Base-by-base conservation (phyloP, 1,140 invertebrate species). In the Latrodectus geometricus region DNA sequence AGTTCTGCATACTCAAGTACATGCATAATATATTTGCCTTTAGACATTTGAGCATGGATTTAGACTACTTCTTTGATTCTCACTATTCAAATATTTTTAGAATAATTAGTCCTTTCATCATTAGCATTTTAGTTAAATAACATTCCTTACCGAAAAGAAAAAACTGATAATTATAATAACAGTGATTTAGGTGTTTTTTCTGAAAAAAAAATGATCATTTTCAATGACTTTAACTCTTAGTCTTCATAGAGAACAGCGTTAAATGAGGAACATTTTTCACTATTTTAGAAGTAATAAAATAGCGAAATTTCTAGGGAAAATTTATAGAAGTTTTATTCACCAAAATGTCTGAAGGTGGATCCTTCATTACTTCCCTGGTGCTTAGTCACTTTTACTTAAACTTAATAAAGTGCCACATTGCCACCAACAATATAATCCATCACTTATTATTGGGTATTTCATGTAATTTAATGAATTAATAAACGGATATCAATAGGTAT, bases 1-100 rank as follows among this genome's bases (percentile, higher is more conserved):
- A 86, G 83, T 86, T 86, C 20, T 78, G 70, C 72, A 69, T 85
- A 85, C 82, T 85, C 82, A 85, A 85, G 81, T 86, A 73, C 83
- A 78, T 86, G 70, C 20, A 83, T 83, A 78, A 54, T 86, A 56
- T 86, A 81, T 72, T 86, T 86, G 83, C 83, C 83, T 86, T 56
- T 86, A 86, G 83, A 78, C 66, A 56, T 83, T 70, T 70, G 74
- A 86, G 74, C 75, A 86, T 86, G 83, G 54, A 74, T 20, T 61
- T 86, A 86, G 83, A 78, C 66, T 77, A 86, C 21, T 86, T 77
- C 52, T 86, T 74, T 70, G 77, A 69, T 86, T 86, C 83, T 86
- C 75, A 78, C 74, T 84, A 56, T 56, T 23, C 65, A 86, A 86
- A 11, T 61, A 61, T 70, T 77, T 86, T 86, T 83, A 77, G 77